These are phyloP conservation scores for Andrena marginata DNA, from an alignment of 2,888 invertebrate genomes.

Conservation along the genomic window DNA sequence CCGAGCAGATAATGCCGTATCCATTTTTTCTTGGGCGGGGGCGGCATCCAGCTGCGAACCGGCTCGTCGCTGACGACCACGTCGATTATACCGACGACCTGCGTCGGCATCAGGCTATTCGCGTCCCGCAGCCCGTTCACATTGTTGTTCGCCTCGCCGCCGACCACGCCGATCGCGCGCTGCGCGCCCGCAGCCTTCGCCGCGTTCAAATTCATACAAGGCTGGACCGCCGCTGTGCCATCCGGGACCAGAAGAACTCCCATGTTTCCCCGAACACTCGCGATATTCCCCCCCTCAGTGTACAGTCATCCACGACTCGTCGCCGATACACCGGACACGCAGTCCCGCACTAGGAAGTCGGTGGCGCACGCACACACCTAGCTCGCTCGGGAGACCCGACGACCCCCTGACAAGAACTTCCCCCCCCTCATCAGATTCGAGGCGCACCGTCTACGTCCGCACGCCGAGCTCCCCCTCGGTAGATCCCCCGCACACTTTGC, in stretches of 20 bases:
- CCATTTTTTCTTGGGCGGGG: conserved; percentile 91
- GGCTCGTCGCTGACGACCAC: conserved; percentile 69
- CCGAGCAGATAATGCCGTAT: conserved; percentile 89
- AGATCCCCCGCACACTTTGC: background rate
- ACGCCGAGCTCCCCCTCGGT: too few species aligned
- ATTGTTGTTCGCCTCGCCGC: conserved; percentile 69
- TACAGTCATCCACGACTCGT: background rate
- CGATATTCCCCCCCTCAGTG: background rate
- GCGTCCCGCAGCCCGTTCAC: conserved; percentile 69
- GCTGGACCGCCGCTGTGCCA: conserved; percentile 73
- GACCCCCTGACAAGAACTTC: too few species aligned
- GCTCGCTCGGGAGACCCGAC: too few species aligned
- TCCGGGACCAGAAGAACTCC: conserved; percentile 83
- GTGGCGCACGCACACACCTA: too few species aligned
- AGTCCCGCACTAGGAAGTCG: too few species aligned
- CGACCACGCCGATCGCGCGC: conserved; percentile 56
- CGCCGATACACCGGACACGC: conserved; percentile 4
- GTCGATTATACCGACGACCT: conserved; percentile 74
- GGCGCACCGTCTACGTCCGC: too few species aligned
- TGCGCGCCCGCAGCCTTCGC: conserved; percentile 57
- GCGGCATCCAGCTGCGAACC: conserved; percentile 84
- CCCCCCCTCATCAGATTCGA: too few species aligned
- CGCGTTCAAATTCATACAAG: conserved; percentile 73
- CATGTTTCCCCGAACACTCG: conserved; percentile 70
- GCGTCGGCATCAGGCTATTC: conserved; percentile 67